These are phyloP conservation scores for Drepana arcuata DNA, from an alignment of 1,140 invertebrate species.

Conservation along the genomic window DNA sequence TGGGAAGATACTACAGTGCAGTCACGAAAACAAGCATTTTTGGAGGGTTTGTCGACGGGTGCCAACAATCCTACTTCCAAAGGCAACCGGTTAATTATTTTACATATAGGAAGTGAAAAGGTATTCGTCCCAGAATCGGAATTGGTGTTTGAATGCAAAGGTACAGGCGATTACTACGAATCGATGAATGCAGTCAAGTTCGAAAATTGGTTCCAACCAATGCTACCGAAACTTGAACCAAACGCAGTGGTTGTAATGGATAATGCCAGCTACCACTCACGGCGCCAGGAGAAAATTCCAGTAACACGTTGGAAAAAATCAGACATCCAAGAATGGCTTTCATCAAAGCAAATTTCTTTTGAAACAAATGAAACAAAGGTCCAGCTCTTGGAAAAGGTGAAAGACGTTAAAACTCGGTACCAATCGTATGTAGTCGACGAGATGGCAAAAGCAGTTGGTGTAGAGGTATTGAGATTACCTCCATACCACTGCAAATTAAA, in stretches of 20 bases:
- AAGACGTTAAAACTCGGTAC: constrained; percentile 10
- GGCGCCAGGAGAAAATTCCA: constrained; percentile 19
- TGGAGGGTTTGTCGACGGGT: constrained; percentile 20
- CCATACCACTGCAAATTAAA: constrained; percentile 36
- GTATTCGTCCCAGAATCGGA: constrained; percentile 22
- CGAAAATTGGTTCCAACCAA: constrained; percentile 23
- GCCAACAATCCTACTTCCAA: constrained; percentile 23
- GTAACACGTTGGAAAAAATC: constrained; percentile 14
- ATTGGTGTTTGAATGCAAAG: constrained; percentile 22
- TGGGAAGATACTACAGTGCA: constrained; percentile 7
- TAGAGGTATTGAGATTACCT: constrained; percentile 10
- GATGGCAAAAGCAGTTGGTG: constrained; percentile 12
- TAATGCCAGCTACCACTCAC: constrained; percentile 27
- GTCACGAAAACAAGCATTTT: constrained; percentile 14
- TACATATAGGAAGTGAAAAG: constrained; percentile 24
- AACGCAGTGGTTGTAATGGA: constrained; percentile 27
- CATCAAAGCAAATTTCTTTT: constrained; percentile 19
- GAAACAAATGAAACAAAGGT: constrained; percentile 18
- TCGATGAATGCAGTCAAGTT: constrained; percentile 21
- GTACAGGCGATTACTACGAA: constrained; percentile 25
- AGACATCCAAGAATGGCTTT: constrained; percentile 28
- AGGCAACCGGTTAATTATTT: constrained; percentile 23
- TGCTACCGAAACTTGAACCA: constrained; percentile 18
- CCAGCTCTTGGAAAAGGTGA: constrained; percentile 19
- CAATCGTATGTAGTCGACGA: constrained; percentile 23